Base-by-base conservation (phyloP, 2,888 invertebrate species). In the Amphipoea oculea region DNA sequence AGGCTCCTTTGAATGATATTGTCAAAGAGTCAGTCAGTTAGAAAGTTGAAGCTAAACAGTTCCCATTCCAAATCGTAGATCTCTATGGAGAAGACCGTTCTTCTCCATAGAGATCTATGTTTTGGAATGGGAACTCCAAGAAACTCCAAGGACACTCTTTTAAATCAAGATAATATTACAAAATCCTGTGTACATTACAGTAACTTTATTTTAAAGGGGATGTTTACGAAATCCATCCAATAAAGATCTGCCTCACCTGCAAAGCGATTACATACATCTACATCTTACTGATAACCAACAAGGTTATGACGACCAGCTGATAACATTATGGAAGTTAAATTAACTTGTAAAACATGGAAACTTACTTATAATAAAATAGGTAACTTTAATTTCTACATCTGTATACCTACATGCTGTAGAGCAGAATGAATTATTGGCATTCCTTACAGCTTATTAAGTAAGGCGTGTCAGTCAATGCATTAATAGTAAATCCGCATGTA, bases 291-390 rank as follows among this genome's bases (percentile, higher is more conserved):
- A 78, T 65, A 54, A 54, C 29, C 5, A 20, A n/a, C 36, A 48
- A 66, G 20, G n/a, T 78, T 36, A 29, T 66, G 17, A 57, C 14
- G 12, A 66, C 6, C 45, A 57, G 36, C 36, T 54, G 54, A 36
- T 79, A 63, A 54, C 23, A 63, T n/a, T 20, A 29, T 42, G 42
- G 29, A 29, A 67, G 4, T 63, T 36, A 69, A 36, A 69, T 69
- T 45, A 60, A 57, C n/a, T 57, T 14, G 40, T 20, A 79, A 57
- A 29, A 78, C 48, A 29, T 40, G 60, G 23, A 42, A 51, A 62
- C 23, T 60, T 29, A 40, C 11, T 9, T 54, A 23, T 0, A 23
- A 11, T 29, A n/a, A 45, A 45, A 65, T 48, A 2, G 62, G 29
- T 29, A 17, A 68, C 9, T n/a, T 51, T 48, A 11, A 42, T 66